A percentile compares a stretch with the other conserved stretches of the same genome.
These are phyloP conservation scores for Dinocampus coccinellae DNA, from an alignment of 2,888 invertebrate genomes.

Conservation along the genomic window DNA sequence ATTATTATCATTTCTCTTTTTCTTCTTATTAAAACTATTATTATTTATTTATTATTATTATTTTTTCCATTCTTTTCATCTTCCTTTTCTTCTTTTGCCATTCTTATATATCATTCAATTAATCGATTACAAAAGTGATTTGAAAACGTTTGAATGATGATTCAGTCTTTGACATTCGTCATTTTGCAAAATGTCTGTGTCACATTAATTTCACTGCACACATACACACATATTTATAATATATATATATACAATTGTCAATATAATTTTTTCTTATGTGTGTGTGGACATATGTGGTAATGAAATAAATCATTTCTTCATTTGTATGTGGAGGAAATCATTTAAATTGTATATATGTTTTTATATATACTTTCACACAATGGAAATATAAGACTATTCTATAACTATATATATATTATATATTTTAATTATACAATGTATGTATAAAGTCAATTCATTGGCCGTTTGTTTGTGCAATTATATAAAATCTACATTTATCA, in stretches of 20 bases:
- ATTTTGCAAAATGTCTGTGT: background rate
- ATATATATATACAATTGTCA: background rate
- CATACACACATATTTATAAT: background rate
- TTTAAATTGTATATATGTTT: background rate
- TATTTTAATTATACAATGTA: slow-evolving; percentile 31
- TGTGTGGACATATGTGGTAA: background rate
- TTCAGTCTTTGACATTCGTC: background rate
- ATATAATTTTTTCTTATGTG: no score
- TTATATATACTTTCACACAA: slow-evolving; percentile 26
- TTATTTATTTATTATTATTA: no score
- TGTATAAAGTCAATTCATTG: slow-evolving; percentile 47
- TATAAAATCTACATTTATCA: slow-evolving; percentile 30
- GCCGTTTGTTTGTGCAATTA: slow-evolving; percentile 56
- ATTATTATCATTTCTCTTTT: slow-evolving; percentile 18
- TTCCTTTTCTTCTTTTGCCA: background rate
- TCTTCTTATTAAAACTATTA: no score
- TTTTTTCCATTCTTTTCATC: background rate
- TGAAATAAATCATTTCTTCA: background rate
- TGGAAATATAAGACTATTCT: slow-evolving; percentile 28
- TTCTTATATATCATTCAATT: background rate
- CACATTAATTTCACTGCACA: background rate
- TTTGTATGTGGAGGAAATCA: background rate
- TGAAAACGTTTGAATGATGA: slow-evolving; percentile 8
- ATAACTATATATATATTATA: slow-evolving; percentile 38
- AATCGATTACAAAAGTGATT: background rate